phyloP scores from a whole-genome alignment of 2,797 vertebrate species.

The Hyperoplus lanceolatus region DNA sequence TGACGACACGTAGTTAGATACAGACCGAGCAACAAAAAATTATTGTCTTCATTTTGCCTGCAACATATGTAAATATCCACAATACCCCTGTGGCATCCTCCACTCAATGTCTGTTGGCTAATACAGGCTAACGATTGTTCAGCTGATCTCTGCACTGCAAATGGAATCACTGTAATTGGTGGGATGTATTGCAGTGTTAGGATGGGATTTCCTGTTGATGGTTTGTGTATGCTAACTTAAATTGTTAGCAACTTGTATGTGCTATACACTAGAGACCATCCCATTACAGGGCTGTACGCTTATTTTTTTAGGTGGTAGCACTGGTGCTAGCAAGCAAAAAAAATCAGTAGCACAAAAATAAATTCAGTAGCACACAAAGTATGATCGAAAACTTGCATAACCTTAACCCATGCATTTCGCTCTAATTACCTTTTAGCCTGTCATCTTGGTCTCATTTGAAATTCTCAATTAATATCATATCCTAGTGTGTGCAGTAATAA shows the following conservation, averaged over 20 bases:
- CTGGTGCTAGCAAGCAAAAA: too few species aligned
- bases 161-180: constrained; percentile 66
- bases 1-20: constrained; percentile 48
- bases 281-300: not conserved
- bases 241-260: constrained; percentile 52
- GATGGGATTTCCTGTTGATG: constrained; percentile 46
- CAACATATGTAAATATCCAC: constrained; percentile 62
- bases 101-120: constrained; percentile 66
- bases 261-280: constrained; percentile 2
- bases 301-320: too few species aligned
- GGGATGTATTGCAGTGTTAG: constrained; percentile 29
- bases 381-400: too few species aligned
- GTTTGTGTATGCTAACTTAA: constrained; percentile 30
- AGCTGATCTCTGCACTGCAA: constrained; percentile 55
- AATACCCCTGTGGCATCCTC: constrained; percentile 52
- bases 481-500: too few species aligned
- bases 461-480: too few species aligned
- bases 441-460: too few species aligned
- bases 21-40: constrained; percentile 51
- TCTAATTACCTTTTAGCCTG: too few species aligned
- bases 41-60: constrained; percentile 68
- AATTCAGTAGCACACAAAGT: too few species aligned
- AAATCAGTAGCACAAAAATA: too few species aligned
- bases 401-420: too few species aligned
- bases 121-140: constrained; percentile 64